A percentile compares a stretch with the other conserved stretches of the same genome.
Evolutionary conservation across 2,113 vertebrate genomes (phyloP).

Genomic region (Paradoxurus hermaphroditus): DNA sequence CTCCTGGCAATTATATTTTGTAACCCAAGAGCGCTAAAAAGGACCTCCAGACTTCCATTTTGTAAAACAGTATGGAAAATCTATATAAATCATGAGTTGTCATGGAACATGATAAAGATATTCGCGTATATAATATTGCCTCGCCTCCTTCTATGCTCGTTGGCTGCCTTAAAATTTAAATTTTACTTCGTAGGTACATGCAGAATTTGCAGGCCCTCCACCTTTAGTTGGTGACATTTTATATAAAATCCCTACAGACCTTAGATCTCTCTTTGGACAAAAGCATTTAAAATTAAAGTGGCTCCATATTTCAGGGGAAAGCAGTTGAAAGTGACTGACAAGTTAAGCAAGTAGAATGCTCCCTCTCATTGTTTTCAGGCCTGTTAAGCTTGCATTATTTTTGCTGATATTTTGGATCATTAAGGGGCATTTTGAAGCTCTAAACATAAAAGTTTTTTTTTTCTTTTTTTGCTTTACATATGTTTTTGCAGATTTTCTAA

Average conservation of each 20-base stretch:
- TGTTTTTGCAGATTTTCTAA: constrained; percentile 54
- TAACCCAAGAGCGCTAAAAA: not conserved
- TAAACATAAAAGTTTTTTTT: constrained; percentile 50
- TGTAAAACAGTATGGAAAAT: not conserved
- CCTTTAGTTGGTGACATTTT: constrained; percentile 65
- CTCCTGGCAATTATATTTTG: not conserved
- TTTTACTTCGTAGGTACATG: constrained; percentile 26
- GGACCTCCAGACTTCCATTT: not conserved
- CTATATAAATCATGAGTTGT: not conserved
- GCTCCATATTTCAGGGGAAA: constrained; percentile 47
- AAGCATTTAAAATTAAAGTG: constrained; percentile 64
- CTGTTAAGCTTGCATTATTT: constrained; percentile 10
- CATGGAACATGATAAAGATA: not conserved
- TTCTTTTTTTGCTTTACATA: not conserved
- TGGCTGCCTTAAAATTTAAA: constrained; percentile 49
- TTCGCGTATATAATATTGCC: not conserved
- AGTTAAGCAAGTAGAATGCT: not conserved
- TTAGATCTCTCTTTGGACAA: constrained; percentile 65
- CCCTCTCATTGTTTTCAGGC: constrained; percentile 47
- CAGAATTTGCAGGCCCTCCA: constrained; percentile 50
- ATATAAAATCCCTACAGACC: constrained; percentile 47
- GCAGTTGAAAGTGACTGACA: constrained; percentile 56
- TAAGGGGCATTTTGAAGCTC: constrained; percentile 29
- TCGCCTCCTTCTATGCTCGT: not conserved
- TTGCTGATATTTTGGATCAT: constrained; percentile 41